These are phyloP conservation scores for Temnothorax unifasciatus DNA, from an alignment of 2,888 invertebrate species.

Conservation along the genomic window DNA sequence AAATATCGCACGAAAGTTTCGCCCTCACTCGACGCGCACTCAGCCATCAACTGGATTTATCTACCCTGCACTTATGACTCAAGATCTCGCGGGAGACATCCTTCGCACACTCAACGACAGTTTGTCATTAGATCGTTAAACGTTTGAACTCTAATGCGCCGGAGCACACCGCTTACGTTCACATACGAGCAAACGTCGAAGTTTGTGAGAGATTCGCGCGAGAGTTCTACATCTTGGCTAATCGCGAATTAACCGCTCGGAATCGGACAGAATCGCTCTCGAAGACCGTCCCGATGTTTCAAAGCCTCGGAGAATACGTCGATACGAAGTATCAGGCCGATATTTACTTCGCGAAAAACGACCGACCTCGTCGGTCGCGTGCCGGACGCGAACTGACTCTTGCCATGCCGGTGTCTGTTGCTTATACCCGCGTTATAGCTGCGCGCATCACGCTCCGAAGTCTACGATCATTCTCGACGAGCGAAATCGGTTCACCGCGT, in stretches of 20 bases:
- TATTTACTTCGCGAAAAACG: slow-evolving; percentile 55
- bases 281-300: slow-evolving; percentile 51
- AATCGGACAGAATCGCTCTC: slow-evolving; percentile 7
- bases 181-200: slow-evolving; percentile 13
- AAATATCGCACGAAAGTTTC: not conserved
- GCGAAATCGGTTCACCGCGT: slow-evolving; percentile 14
- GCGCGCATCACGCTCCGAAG: slow-evolving; percentile 50
- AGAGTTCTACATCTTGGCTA: not conserved
- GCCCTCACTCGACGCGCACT: not conserved
- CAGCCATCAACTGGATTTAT: not conserved
- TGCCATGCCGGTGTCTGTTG: slow-evolving; percentile 79
- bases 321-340: slow-evolving; percentile 20
- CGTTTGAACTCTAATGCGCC: slow-evolving; percentile 19
- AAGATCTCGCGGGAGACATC: slow-evolving; percentile 6
- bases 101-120: slow-evolving; percentile 20
- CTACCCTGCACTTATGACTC: slow-evolving; percentile 13
- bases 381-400: slow-evolving; percentile 82
- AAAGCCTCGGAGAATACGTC: slow-evolving; percentile 52
- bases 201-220: not conserved
- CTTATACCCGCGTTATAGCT: slow-evolving; percentile 67
- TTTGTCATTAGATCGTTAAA: slow-evolving; percentile 31
- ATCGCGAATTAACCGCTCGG: slow-evolving; percentile 1
- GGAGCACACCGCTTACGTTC: slow-evolving; percentile 15
- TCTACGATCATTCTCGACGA: slow-evolving; percentile 19
- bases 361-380: slow-evolving; percentile 81